Percentiles rank a stretch among this genome's conserved stretches.
Conservation (phyloP, 2,888 invertebrate genomes). For the Drosophila neonasuta region DNA sequence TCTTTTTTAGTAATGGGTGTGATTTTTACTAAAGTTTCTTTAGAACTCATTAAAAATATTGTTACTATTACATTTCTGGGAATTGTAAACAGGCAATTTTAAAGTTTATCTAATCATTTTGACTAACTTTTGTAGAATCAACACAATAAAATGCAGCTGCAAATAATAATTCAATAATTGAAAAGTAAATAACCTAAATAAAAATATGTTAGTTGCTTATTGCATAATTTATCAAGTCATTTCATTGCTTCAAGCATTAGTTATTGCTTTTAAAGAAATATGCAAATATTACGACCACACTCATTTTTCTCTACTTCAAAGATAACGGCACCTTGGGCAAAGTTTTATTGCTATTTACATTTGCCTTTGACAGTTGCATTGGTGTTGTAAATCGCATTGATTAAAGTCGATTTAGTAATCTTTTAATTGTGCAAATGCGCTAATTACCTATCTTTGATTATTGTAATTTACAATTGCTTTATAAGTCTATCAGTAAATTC, state of each 20-base stretch:
- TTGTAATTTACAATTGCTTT: neutral
- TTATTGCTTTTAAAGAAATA: slow-evolving; percentile 1
- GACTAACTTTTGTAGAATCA: neutral
- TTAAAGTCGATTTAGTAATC: slow-evolving; percentile 5
- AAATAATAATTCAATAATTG: too few species aligned
- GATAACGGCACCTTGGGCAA: slow-evolving; percentile 22
- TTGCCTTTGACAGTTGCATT: slow-evolving; percentile 9
- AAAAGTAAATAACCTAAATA: too few species aligned
- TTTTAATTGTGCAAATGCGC: slow-evolving; percentile 11
- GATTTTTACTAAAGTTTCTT: slow-evolving; percentile 4
- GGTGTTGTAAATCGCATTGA: slow-evolving; percentile 7
- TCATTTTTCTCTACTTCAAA: slow-evolving; percentile 12
- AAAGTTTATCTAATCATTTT: neutral
- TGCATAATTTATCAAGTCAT: neutral
- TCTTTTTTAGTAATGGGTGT: neutral
- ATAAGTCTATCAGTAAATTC: neutral
- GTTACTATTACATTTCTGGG: neutral
- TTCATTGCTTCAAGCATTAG: neutral
- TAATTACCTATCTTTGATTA: slow-evolving; percentile 2
- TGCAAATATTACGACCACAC: slow-evolving; percentile 9
- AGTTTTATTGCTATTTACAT: slow-evolving; percentile 15
- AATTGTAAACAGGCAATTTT: slow-evolving; percentile 2
- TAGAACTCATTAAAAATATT: slow-evolving; percentile 22
- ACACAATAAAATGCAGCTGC: too few species aligned
- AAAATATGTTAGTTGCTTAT: neutral